Conservation (phyloP, 2,113 vertebrate genomes). For the Pycnonotus jocosus region DNA sequence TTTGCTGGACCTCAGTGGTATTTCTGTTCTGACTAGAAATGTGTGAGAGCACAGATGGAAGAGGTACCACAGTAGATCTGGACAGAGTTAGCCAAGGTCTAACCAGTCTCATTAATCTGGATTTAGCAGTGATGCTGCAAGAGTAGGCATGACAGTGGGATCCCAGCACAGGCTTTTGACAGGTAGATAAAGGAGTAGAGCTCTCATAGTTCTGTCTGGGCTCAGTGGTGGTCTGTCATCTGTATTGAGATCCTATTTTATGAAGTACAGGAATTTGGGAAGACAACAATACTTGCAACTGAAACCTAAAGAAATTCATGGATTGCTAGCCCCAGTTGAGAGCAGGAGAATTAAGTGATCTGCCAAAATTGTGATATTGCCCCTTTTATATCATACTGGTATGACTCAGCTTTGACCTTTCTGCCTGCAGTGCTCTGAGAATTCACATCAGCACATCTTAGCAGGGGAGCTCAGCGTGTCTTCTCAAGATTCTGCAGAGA, state of each 20-base stretch:
- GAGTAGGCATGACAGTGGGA: background rate
- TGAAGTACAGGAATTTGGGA: background rate
- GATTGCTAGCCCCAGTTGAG: background rate
- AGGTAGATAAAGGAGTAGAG: background rate
- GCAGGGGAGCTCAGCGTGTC: background rate
- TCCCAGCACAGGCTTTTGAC: background rate
- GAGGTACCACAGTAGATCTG: background rate
- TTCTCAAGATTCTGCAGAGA: background rate
- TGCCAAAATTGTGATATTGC: background rate
- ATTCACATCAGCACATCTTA: background rate
- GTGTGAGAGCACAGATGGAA: accelerated
- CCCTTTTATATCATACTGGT: background rate
- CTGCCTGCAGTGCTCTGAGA: background rate
- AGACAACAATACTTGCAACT: background rate
- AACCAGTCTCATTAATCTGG: background rate
- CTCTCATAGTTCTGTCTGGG: background rate
- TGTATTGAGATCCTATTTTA: background rate
- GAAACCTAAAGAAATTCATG: background rate
- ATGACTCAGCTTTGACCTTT: background rate
- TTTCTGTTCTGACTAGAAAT: background rate
- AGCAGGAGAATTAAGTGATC: background rate
- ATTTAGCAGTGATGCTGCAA: background rate
- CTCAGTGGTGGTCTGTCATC: background rate
- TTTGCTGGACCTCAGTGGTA: background rate
- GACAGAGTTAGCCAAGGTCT: background rate